A percentile compares a stretch with the other conserved stretches of the same genome.
phyloP scores from a whole-genome alignment of 2,113 vertebrate genomes.

The Trogon surrucura region DNA sequence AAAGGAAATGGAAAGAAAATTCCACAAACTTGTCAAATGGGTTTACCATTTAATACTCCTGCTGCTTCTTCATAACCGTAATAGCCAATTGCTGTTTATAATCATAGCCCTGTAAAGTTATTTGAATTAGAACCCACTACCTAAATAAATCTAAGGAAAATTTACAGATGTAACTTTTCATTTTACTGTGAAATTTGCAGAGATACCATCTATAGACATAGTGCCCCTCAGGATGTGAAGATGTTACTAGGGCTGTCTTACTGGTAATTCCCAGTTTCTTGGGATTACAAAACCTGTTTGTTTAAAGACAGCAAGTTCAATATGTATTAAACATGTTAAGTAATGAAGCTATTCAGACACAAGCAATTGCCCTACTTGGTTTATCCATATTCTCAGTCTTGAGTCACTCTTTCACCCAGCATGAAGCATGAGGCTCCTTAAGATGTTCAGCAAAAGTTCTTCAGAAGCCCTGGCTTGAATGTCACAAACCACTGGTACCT shows the following conservation, averaged over 20 bases:
- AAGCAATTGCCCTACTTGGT: neutral
- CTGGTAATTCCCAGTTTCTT: neutral
- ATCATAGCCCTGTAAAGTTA: neutral
- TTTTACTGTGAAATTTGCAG: neutral
- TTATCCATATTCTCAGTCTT: neutral
- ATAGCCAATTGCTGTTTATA: neutral
- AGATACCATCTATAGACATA: neutral
- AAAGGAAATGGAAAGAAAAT: neutral
- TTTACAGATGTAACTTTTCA: neutral
- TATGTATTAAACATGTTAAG: neutral
- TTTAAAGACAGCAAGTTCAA: neutral
- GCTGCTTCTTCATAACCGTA: neutral
- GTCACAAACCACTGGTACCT: no score
- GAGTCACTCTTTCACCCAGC: neutral
- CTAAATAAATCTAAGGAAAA: neutral
- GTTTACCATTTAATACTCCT: neutral
- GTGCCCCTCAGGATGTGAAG: neutral
- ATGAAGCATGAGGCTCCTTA: neutral
- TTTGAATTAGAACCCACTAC: neutral
- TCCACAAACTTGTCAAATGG: neutral
- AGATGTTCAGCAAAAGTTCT: neutral
- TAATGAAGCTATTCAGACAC: neutral
- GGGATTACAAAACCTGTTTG: no score
- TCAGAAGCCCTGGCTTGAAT: neutral
- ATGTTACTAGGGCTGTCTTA: neutral